Base-by-base conservation (phyloP, 1,140 invertebrate genomes). In the Dryas iulia region DNA sequence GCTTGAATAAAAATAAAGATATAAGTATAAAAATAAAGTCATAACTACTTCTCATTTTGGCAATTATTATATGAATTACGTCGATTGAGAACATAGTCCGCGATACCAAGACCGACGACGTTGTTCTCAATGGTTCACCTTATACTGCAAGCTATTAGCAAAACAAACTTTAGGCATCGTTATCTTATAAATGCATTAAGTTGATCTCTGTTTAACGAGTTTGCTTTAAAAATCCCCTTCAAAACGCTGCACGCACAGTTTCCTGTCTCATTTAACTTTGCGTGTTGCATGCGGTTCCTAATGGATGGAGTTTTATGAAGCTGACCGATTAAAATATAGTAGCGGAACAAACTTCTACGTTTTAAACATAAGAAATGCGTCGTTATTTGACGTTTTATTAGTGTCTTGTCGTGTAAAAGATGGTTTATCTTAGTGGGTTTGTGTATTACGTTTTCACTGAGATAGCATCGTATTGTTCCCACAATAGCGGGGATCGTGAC, bases 401-500 rank as follows among this genome's bases (percentile, higher is more conserved):
- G 18, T 54, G 53, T 62, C 8, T 59, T 54, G 61, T 70, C 68
- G 62, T 70, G 68, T 70, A 53, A 65, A 60, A 70, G 68, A 65
- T 70, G 52, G 52, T 26, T 65, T 54, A 65, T 65, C 68, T 60
- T 39, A 54, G 39, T 58, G 57, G 68, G 68, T 70, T 70, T 65
- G 39, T 65, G 58, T 63, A 56, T 70, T 60, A 70, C 68, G 65
- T 70, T 70, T 70, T 59, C 61, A 62, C 61, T 52, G n/a, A 66
- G 70, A 72, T 77, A 74, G 54, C 57, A 71, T 75, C 71, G 59
- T 61, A 68, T 76, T 62, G 74, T 84, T 84, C 77, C 79, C 81
- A 82, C 80, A 82, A 83, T 72, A 79, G 74, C 66, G 31, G 67
- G 74, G 72, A 80, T 87, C 85, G 85, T 87, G 85, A 87, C 83